Conservation (phyloP, 2,797 vertebrate species). For the Phalanger gymnotis region DNA sequence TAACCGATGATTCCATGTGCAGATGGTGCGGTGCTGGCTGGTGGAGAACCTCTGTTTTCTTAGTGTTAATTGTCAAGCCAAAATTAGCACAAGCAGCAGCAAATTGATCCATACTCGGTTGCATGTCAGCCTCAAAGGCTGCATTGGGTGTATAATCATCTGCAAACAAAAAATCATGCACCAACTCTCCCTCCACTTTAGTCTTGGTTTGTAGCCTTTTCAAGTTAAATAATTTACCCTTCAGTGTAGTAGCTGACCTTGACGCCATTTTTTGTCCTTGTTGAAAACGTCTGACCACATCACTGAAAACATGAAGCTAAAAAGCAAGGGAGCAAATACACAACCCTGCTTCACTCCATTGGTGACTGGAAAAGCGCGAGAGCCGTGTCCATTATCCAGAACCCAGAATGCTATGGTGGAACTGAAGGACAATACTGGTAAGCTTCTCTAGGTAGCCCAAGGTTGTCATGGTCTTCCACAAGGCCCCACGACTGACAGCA, state of each 20-base stretch:
- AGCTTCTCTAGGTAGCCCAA: background rate
- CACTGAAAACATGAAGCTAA: background rate
- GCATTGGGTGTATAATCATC: background rate
- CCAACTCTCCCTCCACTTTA: background rate
- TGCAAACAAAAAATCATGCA: background rate
- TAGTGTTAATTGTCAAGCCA: background rate
- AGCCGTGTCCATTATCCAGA: background rate
- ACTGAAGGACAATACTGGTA: background rate
- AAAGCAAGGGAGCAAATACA: background rate
- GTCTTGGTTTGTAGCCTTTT: background rate
- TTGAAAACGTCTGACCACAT: background rate
- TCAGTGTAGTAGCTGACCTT: background rate
- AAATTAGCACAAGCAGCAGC: background rate
- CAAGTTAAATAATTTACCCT: background rate
- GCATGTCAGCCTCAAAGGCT: background rate
- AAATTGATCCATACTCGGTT: background rate
- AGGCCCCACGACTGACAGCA: background rate
- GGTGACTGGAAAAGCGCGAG: background rate
- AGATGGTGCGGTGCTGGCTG: background rate
- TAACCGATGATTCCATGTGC: background rate
- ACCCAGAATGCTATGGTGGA: background rate
- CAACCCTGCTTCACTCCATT: background rate
- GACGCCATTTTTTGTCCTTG: background rate
- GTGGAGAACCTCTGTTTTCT: background rate
- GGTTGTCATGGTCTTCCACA: background rate